Evolutionary conservation across 2,888 invertebrate genomes (phyloP), one percentile per base, ranked within the genome.

Genomic region (Bombylius major): DNA sequence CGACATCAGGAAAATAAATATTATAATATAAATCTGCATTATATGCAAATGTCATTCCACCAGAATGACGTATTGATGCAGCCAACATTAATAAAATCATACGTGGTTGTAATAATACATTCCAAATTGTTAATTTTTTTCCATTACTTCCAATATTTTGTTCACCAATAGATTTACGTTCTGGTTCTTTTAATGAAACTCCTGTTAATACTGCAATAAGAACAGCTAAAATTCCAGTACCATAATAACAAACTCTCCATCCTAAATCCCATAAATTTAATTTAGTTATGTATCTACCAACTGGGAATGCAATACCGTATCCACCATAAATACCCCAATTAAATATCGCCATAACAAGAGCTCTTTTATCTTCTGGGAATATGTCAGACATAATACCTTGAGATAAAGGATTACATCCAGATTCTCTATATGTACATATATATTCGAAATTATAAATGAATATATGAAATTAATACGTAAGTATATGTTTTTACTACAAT

Each of bases 311-410:
- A 61, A 94, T 84, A 50, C 93, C 93, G 65, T 93, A 94, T 4
- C 94, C 94, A 42, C 93, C 90, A 68, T 94, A 95, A 63, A 94
- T 93, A 12, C 95, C 94, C 93, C 93, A 94, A 73, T 94, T 94
- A 77, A 94, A 94, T 60, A 95, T 83, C 1, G 93, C 91, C 79
- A 94, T 84, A 13, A 93, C 94, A 47, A 93, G 73, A 2, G 90
- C 94, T 56, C 94, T 80, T 66, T 90, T 87, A 59, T 82, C 79
- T 68, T 88, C 88, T 0, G 85, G 82, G 68, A 89, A 89, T 65
- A 89, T 81, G 67, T 90, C 89, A 0, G 88, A 86, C 58, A 90
- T 77, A 50, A 90, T 83, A 7, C 91, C 91, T 0, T 90, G 90
- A 0, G 89, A 87, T 57, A 92, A 72, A 0, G 92, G 92, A 75